These are phyloP conservation scores for Anoncus sp. DNA, from an alignment of 2,888 invertebrate species.

Conservation along the genomic window DNA sequence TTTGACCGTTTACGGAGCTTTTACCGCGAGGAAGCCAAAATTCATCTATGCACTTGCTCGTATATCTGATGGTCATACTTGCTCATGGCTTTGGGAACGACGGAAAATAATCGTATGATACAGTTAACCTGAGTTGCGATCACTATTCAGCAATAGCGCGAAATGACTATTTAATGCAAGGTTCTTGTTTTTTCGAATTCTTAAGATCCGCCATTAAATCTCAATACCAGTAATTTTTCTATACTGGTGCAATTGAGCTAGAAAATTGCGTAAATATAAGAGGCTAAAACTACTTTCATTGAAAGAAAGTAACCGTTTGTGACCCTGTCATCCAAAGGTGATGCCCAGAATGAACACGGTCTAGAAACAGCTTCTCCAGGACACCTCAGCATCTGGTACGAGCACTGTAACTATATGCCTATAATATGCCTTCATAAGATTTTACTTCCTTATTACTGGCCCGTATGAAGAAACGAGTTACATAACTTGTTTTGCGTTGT, in stretches of 20 bases:
- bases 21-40: too few relatives aligned
- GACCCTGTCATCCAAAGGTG: constrained; percentile 59
- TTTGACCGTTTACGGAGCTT: too few relatives aligned
- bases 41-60: too few relatives aligned
- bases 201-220: background rate
- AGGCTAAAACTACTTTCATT: constrained; percentile 44
- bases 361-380: constrained; percentile 52
- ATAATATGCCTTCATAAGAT: constrained; percentile 33
- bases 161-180: too few relatives aligned
- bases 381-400: constrained; percentile 38
- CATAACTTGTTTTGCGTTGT: constrained; percentile 68
- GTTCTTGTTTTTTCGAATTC: background rate
- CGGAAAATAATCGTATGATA: too few relatives aligned
- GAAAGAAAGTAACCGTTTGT: constrained; percentile 61
- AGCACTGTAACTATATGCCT: background rate
- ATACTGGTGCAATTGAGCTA: constrained; percentile 2
- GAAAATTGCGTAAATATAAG: constrained; percentile 21
- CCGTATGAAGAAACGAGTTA: constrained; percentile 77
- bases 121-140: too few relatives aligned
- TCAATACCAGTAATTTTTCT: constrained; percentile 7
- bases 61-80: too few relatives aligned
- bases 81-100: too few relatives aligned
- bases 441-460: constrained; percentile 57
- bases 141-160: too few relatives aligned
- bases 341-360: constrained; percentile 33